Evolutionary conservation across 2,797 vertebrate species (phyloP).

Genomic region (Hafferia zeledoni): DNA sequence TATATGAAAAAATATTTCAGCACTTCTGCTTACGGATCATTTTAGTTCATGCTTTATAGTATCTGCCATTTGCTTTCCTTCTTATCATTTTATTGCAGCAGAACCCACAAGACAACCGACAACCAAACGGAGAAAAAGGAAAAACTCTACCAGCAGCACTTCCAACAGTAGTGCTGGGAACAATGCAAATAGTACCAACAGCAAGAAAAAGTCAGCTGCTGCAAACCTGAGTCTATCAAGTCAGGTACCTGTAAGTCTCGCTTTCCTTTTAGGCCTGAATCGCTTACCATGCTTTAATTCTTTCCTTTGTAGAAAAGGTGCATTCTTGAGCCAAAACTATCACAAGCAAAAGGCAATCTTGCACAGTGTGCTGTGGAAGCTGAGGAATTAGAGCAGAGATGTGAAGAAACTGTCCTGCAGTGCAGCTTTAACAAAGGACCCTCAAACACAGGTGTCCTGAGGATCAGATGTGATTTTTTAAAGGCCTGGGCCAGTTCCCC

Average conservation of each 20-base stretch:
- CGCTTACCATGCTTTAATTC: background rate
- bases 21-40: background rate
- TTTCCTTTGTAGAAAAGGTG: slow-evolving; percentile 59
- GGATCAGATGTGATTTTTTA: background rate
- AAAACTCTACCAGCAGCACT: slow-evolving; percentile 97
- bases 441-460: background rate
- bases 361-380: background rate
- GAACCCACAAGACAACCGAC: slow-evolving; percentile 96
- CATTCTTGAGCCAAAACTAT: slow-evolving; percentile 60
- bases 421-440: background rate
- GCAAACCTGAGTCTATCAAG: slow-evolving; percentile 97
- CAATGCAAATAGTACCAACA: slow-evolving; percentile 78
- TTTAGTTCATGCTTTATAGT: background rate
- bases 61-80: slow-evolving; percentile 37
- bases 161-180: slow-evolving; percentile 93
- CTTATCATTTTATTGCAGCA: slow-evolving; percentile 78
- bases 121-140: slow-evolving; percentile 98
- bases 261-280: slow-evolving; percentile 73
- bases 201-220: slow-evolving; percentile 94
- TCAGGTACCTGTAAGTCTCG: slow-evolving; percentile 99
- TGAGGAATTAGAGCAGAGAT: background rate
- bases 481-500: background rate
- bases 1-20: background rate
- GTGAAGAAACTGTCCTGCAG: slow-evolving; percentile 31
- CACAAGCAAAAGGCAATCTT: background rate